Evolutionary conservation across 2,113 vertebrate genomes (phyloP).

Genomic region (Rana temporaria): DNA sequence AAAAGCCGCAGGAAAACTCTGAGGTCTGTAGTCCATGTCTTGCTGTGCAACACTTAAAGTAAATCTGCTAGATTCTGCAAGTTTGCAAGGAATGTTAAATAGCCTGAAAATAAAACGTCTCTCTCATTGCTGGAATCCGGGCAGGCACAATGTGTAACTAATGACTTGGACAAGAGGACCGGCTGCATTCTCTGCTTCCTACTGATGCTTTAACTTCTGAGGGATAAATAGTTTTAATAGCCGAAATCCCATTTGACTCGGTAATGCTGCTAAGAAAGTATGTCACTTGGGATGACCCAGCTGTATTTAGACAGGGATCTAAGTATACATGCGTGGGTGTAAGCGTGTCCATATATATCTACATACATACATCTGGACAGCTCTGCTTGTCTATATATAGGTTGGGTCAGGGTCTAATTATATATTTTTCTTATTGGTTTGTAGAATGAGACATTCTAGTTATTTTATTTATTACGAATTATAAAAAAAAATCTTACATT

Average conservation of each 20-base stretch:
- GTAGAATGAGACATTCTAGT: too few species aligned
- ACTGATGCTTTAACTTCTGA: neutral
- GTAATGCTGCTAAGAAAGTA: slow-evolving; percentile 28
- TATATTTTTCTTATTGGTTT: too few species aligned
- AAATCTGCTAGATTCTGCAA: too few species aligned
- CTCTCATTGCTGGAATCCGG: too few species aligned
- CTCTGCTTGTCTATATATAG: too few species aligned
- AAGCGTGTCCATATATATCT: neutral
- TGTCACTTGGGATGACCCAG: slow-evolving; percentile 29
- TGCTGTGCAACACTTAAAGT: too few species aligned
- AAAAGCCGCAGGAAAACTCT: too few species aligned
- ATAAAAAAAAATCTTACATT: too few species aligned
- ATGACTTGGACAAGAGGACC: neutral
- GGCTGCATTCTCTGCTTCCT: neutral
- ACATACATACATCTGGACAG: slow-evolving; percentile 2
- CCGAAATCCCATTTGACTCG: slow-evolving; percentile 12
- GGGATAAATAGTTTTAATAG: slow-evolving; percentile 15
- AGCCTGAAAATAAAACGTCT: neutral
- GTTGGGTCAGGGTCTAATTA: too few species aligned
- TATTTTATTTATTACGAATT: too few species aligned
- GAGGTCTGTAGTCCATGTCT: neutral
- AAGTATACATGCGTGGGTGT: neutral
- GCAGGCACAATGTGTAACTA: neutral
- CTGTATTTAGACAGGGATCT: neutral
- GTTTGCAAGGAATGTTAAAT: too few species aligned